Evolutionary conservation across 92 coral and sea anemone species (phyloP), one percentile per base, ranked within the genome.

Genomic region (Pocillopora grandis): DNA sequence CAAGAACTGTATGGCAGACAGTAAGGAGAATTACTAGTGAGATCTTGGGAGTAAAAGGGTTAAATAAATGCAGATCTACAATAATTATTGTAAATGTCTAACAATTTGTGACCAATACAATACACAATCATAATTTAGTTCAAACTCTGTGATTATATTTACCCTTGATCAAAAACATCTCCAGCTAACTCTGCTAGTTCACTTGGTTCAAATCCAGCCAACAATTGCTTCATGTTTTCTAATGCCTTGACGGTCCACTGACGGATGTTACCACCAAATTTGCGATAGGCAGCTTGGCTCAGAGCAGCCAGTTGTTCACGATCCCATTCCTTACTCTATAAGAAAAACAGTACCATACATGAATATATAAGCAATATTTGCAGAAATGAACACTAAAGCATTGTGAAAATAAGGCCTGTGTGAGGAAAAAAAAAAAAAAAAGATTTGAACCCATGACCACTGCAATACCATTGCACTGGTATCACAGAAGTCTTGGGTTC

Each of bases 221-320:
- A 76, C 12, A 95, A 60, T 81, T 90, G 89, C 78, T 92, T 94
- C 76, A 95, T 73, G 15, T 76, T 80, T 14, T 84, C 82, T 69
- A 93, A 86, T 4, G 93, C 98, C 14, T 89, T 92, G 69, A 80
- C 90, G 5, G 90, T 79, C 98, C 98, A 95, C 48, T 89, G 67
- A 66, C 70, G 71, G 21, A 95, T 77, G 11, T 89, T 70, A 12
- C 66, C 59, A 27, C 98, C 98, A 92, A 90, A 95, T 84, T 91
- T 92, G 36, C 90, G 93, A 77, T 87, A 90, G 11, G 94, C 95
- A 14, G 94, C 98, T 78, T 93, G 90, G 71, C 87, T 88, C 33
- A 95, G 75, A 58, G 95, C 98, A 4, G 95, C 92, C 56, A 93
- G 88, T 85, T 95, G 96, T 76, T 95, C 98, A 12, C 78, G 87